Conservation (phyloP, 1,140 invertebrate genomes). For the Orussus abietinus region DNA sequence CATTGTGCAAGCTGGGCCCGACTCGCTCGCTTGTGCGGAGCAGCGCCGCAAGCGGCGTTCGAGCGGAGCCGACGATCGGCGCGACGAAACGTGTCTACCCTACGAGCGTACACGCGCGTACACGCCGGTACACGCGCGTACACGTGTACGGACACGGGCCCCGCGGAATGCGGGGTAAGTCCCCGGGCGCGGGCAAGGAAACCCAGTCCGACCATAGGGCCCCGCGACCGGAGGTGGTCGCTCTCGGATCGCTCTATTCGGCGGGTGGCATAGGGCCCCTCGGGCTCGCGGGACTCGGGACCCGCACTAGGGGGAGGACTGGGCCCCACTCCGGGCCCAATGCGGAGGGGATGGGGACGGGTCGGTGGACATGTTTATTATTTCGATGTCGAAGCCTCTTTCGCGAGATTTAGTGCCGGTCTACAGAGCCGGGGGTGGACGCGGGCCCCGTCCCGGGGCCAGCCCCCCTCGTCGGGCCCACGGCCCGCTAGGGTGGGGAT, state of each 20-base stretch:
- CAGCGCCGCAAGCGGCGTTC: too few species aligned
- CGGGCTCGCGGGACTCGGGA: constrained; percentile 1
- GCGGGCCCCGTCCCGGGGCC: background rate
- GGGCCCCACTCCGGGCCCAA: background rate
- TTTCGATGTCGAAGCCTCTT: constrained; percentile 24
- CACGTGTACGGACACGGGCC: too few species aligned
- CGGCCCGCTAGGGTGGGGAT: too few species aligned
- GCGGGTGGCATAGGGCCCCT: too few species aligned
- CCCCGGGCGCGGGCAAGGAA: background rate
- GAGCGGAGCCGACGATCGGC: too few species aligned
- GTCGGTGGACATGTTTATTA: constrained; percentile 26
- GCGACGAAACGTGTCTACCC: too few species aligned
- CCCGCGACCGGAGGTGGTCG: background rate
- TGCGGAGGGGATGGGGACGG: constrained; percentile 17
- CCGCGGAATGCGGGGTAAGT: too few species aligned
- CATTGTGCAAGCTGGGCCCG: too few species aligned
- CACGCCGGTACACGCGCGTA: too few species aligned
- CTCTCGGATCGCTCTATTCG: constrained; percentile 1
- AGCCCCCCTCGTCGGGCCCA: too few species aligned
- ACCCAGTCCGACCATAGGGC: background rate
- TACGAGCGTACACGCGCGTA: too few species aligned
- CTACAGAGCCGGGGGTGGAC: constrained; percentile 6
- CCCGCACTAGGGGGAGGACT: background rate
- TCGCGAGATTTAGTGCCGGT: constrained; percentile 20
- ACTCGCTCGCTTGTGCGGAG: too few species aligned